These are phyloP conservation scores for Lucilia sericata DNA, from an alignment of 1,140 invertebrate genomes.

Conservation along the genomic window DNA sequence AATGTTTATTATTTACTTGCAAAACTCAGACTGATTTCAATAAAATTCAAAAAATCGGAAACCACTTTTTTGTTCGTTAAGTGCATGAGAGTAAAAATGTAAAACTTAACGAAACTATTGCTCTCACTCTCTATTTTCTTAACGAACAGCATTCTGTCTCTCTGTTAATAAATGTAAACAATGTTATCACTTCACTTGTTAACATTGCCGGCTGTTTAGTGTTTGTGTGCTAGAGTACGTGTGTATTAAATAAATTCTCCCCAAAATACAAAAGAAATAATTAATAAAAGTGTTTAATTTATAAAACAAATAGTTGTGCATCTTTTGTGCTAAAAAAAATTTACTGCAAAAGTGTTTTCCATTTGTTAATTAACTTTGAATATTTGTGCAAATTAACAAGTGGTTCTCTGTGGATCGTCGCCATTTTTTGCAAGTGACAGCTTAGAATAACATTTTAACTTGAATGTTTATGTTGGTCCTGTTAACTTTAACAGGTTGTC, in stretches of 20 bases:
- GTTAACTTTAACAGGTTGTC: not conserved
- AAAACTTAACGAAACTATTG: not conserved
- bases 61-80: slow-evolving; percentile 4
- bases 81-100: slow-evolving; percentile 12
- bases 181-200: not conserved
- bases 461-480: too few relatives aligned
- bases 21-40: not conserved
- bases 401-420: too few relatives aligned
- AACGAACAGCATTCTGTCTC: not conserved
- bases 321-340: not conserved
- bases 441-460: too few relatives aligned
- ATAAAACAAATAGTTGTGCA: not conserved
- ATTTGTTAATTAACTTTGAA: too few relatives aligned
- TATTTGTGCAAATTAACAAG: too few relatives aligned
- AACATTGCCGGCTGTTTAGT: not conserved
- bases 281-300: not conserved
- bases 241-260: not conserved
- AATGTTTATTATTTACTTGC: slow-evolving; percentile 23
- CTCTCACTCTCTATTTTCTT: not conserved
- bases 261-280: not conserved
- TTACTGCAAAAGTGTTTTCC: too few relatives aligned
- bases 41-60: not conserved
- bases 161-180: not conserved
- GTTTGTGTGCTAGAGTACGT: not conserved
- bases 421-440: too few relatives aligned